Base-by-base conservation (phyloP, 2,888 invertebrate species). In the Sminthurides aquaticus region DNA sequence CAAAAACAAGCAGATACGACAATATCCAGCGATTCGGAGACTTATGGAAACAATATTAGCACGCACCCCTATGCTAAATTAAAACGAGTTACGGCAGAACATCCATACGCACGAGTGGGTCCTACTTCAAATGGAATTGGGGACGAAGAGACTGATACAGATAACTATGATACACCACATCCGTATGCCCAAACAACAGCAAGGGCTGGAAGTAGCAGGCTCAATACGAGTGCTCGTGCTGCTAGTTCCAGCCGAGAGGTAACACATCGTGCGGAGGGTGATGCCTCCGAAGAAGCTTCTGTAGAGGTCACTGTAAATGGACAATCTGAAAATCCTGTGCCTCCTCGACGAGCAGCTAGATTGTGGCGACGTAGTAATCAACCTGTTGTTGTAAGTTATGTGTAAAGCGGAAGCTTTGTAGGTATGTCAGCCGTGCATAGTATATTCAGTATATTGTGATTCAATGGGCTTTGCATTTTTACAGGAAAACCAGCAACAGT, bases 51-150 rank as follows among this genome's bases (percentile, higher is more conserved):
- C n/a, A 52, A 60, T 34, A 54, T 57, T 49, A 52, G 64, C 52
- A 84, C 88, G 78, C 87, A 88, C 77, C 87, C 88, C 0, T 89
- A 88, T 76, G 87, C 88, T 1, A 86, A 87, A 78, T 81, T 88
- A 54, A 86, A 87, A 78, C 64, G 70, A 49, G 60, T 62, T 72
- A 63, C 68, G 70, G 74, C 74, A 61, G 79, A 79, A 68, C 77
- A 79, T 69, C 78, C 78, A 1, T 79, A 79, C 69, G 78, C 78
- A 28, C 76, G 77, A 63, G 78, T 78, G 8, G 65, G 73, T 65
- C 64, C 66, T 18, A 65, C 57, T 25, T 27, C 57, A 5, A 20
- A 20, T 11, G 55, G 3, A 25, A 60, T 28, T 8, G 54, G 59
- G 2, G 55, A 60, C 28, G 60, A 65, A 27, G 75, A 72, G 49